Percentiles rank a stretch among this genome's conserved stretches.
These are phyloP conservation scores for Thera obeliscata DNA, from an alignment of 2,888 invertebrate species.

Conservation along the genomic window DNA sequence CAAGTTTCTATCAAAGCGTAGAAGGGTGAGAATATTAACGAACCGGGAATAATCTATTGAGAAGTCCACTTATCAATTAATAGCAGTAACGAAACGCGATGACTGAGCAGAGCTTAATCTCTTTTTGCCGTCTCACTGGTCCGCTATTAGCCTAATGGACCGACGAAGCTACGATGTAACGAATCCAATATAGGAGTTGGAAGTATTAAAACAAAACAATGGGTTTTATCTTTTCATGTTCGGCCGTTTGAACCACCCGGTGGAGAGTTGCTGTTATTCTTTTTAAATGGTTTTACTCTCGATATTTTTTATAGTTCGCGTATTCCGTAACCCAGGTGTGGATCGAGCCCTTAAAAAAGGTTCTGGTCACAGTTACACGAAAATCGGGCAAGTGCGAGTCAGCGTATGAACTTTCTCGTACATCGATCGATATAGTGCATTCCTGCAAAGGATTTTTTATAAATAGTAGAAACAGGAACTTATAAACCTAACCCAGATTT, in stretches of 20 bases:
- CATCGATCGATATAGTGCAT: no score
- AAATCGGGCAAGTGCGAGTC: no score
- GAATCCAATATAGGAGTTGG: conserved; percentile 59
- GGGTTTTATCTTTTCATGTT: conserved; percentile 42
- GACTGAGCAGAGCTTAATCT: conserved; percentile 74
- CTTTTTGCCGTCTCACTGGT: conserved; percentile 74
- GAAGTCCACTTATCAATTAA: conserved; percentile 69
- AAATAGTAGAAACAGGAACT: no score
- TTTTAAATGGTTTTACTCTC: conserved; percentile 39
- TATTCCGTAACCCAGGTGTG: conserved; percentile 5
- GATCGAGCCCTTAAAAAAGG: no score
- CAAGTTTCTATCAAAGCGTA: conserved; percentile 2
- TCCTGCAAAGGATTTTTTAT: no score
- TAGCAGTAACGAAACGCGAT: conserved; percentile 66
- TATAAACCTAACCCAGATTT: no score
- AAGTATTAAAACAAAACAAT: conserved; percentile 60
- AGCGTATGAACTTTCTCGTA: no score
- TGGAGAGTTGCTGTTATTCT: conserved; percentile 40
- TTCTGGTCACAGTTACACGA: no score
- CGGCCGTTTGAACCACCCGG: conserved; percentile 39
- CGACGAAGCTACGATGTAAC: conserved; percentile 57
- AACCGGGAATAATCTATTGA: conserved; percentile 54
- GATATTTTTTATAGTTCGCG: conserved; percentile 29
- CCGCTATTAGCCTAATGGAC: conserved; percentile 77
- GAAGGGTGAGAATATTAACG: conserved; percentile 32